phyloP scores from a whole-genome alignment of 1,140 invertebrate genomes.

The Drosophila gunungcola region DNA sequence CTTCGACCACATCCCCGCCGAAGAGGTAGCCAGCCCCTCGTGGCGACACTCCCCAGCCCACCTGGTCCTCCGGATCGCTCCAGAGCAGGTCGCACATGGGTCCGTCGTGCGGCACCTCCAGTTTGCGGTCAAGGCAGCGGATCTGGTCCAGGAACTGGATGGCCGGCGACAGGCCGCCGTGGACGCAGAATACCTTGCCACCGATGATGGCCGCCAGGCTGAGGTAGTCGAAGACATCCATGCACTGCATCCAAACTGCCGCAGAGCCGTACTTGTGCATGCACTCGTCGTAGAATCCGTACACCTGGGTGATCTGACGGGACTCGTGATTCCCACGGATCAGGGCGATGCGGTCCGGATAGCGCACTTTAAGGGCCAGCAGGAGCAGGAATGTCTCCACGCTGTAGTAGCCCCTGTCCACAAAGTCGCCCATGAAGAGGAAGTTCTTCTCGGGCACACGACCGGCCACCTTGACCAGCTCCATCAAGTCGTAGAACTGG shows the following conservation, averaged over 20 bases:
- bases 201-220: not conserved
- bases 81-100: not conserved
- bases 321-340: constrained; percentile 1
- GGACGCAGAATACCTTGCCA: not conserved
- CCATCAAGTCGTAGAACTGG: not conserved
- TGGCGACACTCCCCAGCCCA: not conserved
- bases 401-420: not conserved
- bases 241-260: not conserved
- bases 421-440: not conserved
- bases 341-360: not conserved
- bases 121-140: not conserved
- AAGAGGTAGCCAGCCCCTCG: not conserved
- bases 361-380: not conserved
- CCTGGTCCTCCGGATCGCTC: not conserved
- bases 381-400: not conserved
- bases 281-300: constrained; percentile 1
- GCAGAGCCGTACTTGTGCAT: not conserved
- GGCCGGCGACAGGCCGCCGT: not conserved
- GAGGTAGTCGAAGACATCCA: not conserved
- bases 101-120: not conserved
- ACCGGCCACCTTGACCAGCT: not conserved
- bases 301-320: not conserved
- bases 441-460: not conserved
- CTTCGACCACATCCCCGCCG: not conserved
- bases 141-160: not conserved